These are phyloP conservation scores for Enhydra lutris DNA, from an alignment of 2,113 vertebrate genomes.

Conservation along the genomic window DNA sequence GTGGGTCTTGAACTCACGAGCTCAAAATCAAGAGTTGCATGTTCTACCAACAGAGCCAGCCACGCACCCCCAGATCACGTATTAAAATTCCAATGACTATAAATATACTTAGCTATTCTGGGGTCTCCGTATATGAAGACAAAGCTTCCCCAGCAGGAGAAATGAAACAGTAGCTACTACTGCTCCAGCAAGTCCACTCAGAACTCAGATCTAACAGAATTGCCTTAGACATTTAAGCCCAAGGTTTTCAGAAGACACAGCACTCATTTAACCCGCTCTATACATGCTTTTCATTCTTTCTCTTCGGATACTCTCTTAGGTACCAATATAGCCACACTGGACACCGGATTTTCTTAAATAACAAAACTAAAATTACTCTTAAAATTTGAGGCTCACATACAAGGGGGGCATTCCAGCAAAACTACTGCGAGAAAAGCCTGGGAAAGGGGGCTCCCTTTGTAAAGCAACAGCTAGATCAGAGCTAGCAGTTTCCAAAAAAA, in stretches of 20 bases:
- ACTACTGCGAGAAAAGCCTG: neutral
- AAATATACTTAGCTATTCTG: neutral
- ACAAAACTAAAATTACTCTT: neutral
- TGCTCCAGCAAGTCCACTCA: neutral
- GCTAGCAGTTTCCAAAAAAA: neutral
- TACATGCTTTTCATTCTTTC: neutral
- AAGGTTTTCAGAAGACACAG: slow-evolving; percentile 12
- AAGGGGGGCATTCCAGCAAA: neutral
- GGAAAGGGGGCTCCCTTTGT: neutral
- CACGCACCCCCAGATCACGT: neutral
- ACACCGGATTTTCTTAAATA: neutral
- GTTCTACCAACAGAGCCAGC: neutral
- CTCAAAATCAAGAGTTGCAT: neutral
- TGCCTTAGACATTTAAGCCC: neutral
- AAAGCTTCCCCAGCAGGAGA: neutral
- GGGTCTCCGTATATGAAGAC: neutral
- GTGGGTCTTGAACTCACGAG: neutral
- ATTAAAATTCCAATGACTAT: neutral
- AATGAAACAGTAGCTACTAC: neutral
- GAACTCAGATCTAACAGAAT: neutral
- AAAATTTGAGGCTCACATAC: neutral
- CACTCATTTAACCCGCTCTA: neutral
- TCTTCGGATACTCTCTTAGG: neutral
- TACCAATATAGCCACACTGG: neutral
- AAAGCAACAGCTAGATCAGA: slow-evolving; percentile 63